These are phyloP conservation scores for Volucella inflata DNA, from an alignment of 2,888 invertebrate species.

Conservation along the genomic window DNA sequence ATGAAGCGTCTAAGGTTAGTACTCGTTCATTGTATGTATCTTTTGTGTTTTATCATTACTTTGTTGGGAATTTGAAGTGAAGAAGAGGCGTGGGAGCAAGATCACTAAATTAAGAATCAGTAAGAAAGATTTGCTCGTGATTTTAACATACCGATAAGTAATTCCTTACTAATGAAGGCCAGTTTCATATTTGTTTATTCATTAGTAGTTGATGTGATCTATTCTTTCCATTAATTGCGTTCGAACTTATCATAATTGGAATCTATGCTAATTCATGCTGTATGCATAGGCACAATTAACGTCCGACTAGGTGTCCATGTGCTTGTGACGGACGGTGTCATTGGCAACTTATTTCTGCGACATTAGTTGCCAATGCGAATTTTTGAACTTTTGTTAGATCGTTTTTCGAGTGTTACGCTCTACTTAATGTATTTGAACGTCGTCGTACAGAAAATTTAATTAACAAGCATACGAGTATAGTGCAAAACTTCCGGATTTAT, in stretches of 20 bases:
- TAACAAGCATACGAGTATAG: slow-evolving; percentile 33
- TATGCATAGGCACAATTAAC: slow-evolving; percentile 16
- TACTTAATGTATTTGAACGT: slow-evolving; percentile 28
- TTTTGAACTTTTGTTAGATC: slow-evolving; percentile 20
- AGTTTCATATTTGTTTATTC: not conserved
- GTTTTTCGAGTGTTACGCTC: slow-evolving; percentile 41
- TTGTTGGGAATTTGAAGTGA: not conserved
- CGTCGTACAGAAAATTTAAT: slow-evolving; percentile 34
- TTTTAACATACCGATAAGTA: not conserved
- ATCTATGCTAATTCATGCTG: slow-evolving; percentile 28
- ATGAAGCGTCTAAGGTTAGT: slow-evolving; percentile 55
- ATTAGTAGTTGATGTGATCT: slow-evolving; percentile 2
- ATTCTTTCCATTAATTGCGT: slow-evolving; percentile 13
- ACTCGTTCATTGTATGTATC: not conserved
- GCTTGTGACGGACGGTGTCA: not conserved
- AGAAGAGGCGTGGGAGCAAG: not conserved
- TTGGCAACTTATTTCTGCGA: slow-evolving; percentile 36
- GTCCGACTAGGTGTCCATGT: not conserved
- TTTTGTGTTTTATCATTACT: not conserved
- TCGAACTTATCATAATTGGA: slow-evolving; percentile 39
- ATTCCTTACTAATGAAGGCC: slow-evolving; percentile 6
- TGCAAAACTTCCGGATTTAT: slow-evolving; percentile 17
- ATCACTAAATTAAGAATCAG: not conserved
- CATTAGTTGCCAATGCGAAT: slow-evolving; percentile 52
- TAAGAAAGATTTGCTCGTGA: not conserved